Evolutionary conservation across 2,888 invertebrate genomes (phyloP).

Genomic region (Tachina fera): DNA sequence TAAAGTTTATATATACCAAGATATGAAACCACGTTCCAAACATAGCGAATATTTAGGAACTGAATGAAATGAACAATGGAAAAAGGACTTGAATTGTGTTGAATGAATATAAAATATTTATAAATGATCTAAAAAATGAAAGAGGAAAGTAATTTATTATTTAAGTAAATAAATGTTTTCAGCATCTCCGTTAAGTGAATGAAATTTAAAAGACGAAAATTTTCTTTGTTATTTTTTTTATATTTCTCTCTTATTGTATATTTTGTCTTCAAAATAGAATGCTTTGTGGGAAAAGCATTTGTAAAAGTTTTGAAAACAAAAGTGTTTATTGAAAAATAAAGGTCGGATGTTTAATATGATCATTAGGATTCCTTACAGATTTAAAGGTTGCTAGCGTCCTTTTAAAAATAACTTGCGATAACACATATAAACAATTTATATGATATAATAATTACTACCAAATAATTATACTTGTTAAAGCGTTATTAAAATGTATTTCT

Average conservation of each 20-base stretch:
- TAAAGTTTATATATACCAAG: slow-evolving; percentile 6
- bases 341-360: no score
- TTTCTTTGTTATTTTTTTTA: not conserved
- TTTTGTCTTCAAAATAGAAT: no score
- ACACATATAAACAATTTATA: no score
- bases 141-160: slow-evolving; percentile 2
- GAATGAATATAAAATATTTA: slow-evolving; percentile 35
- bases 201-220: not conserved
- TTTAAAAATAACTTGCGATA: no score
- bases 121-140: slow-evolving; percentile 10
- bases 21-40: not conserved
- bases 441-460: no score
- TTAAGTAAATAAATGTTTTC: not conserved
- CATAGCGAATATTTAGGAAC: not conserved
- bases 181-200: not conserved
- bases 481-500: no score
- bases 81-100: not conserved
- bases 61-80: not conserved
- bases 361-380: no score
- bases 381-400: no score
- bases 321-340: no score
- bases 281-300: no score
- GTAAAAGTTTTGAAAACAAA: no score
- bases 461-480: no score
- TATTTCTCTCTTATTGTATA: not conserved